Evolutionary conservation across 1,140 invertebrate genomes (phyloP).

Genomic region (Portunus trituberculatus): DNA sequence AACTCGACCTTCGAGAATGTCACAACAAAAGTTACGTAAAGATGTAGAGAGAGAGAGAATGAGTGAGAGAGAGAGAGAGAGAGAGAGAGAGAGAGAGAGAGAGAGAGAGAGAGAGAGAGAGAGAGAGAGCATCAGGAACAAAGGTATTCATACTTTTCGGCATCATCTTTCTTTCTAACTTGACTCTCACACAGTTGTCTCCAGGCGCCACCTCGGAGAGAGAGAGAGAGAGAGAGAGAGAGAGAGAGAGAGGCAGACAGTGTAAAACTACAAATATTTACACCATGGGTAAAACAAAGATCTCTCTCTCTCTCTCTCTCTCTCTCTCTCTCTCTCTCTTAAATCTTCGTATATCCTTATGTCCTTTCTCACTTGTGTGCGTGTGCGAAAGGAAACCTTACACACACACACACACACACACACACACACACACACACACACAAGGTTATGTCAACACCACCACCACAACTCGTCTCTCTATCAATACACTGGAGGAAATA

Average conservation of each 20-base stretch:
- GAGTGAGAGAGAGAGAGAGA: slow-evolving; percentile 3
- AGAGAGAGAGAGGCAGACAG: neutral
- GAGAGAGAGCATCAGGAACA: neutral
- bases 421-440: slow-evolving; percentile 12
- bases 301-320: slow-evolving; percentile 25
- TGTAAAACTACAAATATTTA: slow-evolving; percentile 8
- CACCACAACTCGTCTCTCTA: neutral
- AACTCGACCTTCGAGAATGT: neutral
- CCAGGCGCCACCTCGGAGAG: neutral
- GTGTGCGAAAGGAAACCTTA: neutral
- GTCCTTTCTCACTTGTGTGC: too few relatives aligned
- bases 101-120: slow-evolving; percentile 40
- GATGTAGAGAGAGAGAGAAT: neutral
- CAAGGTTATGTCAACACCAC: neutral
- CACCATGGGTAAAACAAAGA: neutral
- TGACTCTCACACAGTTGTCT: neutral
- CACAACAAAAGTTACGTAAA: slow-evolving; percentile 8
- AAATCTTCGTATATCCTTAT: neutral
- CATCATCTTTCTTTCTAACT: neutral
- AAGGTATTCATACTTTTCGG: neutral
- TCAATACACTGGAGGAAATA: neutral
- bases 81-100: slow-evolving; percentile 40
- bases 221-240: neutral
- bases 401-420: neutral
- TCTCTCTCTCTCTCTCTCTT: neutral